Percentiles rank a stretch among this genome's conserved stretches.
Evolutionary conservation across 1,140 invertebrate genomes (phyloP).

Genomic region (Lepidurus couesii): DNA sequence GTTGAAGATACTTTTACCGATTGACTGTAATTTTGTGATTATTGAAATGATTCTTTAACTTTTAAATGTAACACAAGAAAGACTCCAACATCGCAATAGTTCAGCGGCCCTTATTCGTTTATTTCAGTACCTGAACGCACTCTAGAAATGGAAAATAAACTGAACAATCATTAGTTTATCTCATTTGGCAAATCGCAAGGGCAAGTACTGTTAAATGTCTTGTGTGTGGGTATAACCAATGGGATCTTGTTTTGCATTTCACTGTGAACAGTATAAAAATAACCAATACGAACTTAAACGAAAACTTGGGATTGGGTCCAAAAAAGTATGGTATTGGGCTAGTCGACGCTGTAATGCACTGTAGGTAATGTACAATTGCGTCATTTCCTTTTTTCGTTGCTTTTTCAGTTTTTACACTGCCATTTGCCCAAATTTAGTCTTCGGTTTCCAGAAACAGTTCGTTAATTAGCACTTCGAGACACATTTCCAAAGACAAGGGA

Average conservation of each 20-base stretch:
- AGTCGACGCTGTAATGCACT: conserved; percentile 10
- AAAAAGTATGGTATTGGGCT: background rate
- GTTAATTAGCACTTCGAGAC: background rate
- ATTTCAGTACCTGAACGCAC: background rate
- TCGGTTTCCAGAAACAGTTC: background rate
- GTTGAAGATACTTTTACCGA: too few relatives aligned
- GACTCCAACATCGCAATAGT: background rate
- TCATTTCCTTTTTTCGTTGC: background rate
- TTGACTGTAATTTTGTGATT: too few relatives aligned
- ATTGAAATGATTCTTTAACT: too few relatives aligned
- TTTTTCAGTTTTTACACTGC: background rate
- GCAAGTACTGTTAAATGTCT: background rate
- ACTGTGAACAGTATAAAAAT: conserved; percentile 2
- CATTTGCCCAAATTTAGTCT: background rate
- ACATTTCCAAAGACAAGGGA: conserved; percentile 1
- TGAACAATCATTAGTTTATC: conserved; percentile 12
- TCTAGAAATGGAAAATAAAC: conserved; percentile 6
- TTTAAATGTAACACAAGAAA: background rate
- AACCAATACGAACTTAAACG: conserved; percentile 3
- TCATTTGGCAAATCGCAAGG: background rate
- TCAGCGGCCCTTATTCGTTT: conserved; percentile 14
- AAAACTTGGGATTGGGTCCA: background rate
- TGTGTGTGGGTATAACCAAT: background rate
- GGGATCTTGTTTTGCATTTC: background rate
- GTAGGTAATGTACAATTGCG: background rate